Conservation (phyloP, 2,797 vertebrate genomes). For the Paratrypauchen microcephalus region DNA sequence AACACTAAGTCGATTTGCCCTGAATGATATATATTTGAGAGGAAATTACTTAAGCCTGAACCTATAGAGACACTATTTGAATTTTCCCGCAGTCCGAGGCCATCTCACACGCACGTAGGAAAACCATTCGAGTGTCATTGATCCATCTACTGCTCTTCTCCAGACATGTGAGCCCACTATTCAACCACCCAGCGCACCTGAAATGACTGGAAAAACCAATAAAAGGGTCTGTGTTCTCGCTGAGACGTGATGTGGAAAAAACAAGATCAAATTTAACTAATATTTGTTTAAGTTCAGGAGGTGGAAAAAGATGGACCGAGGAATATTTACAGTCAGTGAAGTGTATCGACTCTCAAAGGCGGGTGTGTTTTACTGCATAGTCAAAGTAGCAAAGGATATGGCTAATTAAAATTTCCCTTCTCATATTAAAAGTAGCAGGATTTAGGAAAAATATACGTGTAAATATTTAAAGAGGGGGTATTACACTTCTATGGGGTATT, state of each 20-base stretch:
- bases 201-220: background rate
- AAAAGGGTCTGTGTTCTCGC: background rate
- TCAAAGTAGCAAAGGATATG: background rate
- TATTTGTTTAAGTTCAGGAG: background rate
- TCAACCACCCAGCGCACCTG: background rate
- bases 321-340: background rate
- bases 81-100: background rate
- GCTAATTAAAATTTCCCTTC: background rate
- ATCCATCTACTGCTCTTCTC: background rate
- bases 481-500: no score
- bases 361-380: background rate
- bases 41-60: background rate
- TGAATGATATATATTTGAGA: no score
- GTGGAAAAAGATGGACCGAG: slow-evolving; percentile 1
- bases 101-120: background rate
- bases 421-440: background rate
- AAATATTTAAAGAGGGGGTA: no score
- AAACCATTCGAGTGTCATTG: no score
- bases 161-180: background rate
- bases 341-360: background rate
- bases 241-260: background rate
- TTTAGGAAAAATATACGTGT: no score
- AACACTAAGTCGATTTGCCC: no score
- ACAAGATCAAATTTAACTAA: background rate
- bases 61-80: background rate